Evolutionary conservation across 92 coral and sea anemone species (phyloP), one percentile per base, ranked within the genome.

Genomic region (Porites evermanni): DNA sequence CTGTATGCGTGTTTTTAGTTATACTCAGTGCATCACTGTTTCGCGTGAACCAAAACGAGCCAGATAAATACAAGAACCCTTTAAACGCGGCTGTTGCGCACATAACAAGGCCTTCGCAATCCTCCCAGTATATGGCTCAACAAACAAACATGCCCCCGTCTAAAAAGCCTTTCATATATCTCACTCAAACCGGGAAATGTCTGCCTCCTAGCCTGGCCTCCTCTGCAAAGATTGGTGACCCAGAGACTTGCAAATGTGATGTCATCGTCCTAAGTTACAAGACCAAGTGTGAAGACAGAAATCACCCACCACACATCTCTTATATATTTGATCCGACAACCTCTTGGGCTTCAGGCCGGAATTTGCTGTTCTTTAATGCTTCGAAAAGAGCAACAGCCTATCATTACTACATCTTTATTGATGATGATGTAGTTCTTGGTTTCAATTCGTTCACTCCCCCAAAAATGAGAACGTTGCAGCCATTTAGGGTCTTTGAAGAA

Each of bases 141-240:
- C 5, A 38, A 38, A 38, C 47, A 38, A 38, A 38, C 47, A 38
- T 38, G 0, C 47, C 47, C 47, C 4, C 47, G 6, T 38, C 47
- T 38, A 19, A 6, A 14, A 79, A 82, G 78, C 21, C 78, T 16
- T 88, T 89, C 53, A 65, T 89, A 2, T 89, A 89, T 61, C 70
- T 89, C n/a, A 84, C 92, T 1, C 81, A 89, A 77, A 79, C 89
- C 21, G 80, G 78, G 50, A 65, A 80, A 68, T 89, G 92, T 47
- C 26, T 78, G 4, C 79, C 75, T 23, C 69, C 23, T 70, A 50
- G 19, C 21, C 19, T 84, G 53, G 73, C 72, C 3, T 66, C 83
- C 11, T 13, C 86, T 9, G 50, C 65, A 3, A 53, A 50, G 53
- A 61, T 88, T 12, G 92, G 88, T 12, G 74, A 88, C 17, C 53